Evolutionary conservation across 1,140 invertebrate genomes (phyloP).

Genomic region (Euura saliciscinereae): DNA sequence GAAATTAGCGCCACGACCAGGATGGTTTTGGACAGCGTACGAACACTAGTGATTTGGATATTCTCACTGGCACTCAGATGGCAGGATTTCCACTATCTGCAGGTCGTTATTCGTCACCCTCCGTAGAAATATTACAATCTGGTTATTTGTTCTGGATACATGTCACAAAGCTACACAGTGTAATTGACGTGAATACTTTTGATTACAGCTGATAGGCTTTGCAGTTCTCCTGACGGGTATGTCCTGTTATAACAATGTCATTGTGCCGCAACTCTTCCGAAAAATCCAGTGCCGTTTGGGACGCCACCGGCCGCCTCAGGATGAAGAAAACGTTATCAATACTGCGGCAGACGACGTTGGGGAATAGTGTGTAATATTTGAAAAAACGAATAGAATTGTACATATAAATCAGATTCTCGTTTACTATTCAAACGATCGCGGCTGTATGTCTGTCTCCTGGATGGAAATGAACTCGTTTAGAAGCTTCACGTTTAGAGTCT

Average conservation of each 20-base stretch:
- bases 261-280: slow-evolving; percentile 57
- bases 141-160: background rate
- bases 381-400: no score
- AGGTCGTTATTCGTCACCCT: slow-evolving; percentile 61
- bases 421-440: no score
- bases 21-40: slow-evolving; percentile 89
- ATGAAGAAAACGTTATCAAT: slow-evolving; percentile 48
- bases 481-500: no score
- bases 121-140: background rate
- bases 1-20: slow-evolving; percentile 90
- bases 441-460: no score
- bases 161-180: background rate
- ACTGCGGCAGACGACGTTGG: slow-evolving; percentile 50
- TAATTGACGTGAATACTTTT: slow-evolving; percentile 18
- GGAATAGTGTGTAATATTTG: slow-evolving; percentile 27
- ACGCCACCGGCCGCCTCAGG: slow-evolving; percentile 37
- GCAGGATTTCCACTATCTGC: slow-evolving; percentile 82
- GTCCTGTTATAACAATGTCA: slow-evolving; percentile 77
- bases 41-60: slow-evolving; percentile 90
- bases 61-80: slow-evolving; percentile 76
- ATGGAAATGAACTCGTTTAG: no score
- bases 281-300: slow-evolving; percentile 41
- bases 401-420: no score
- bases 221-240: slow-evolving; percentile 75
- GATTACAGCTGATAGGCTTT: slow-evolving; percentile 73